Evolutionary conservation across 2,113 vertebrate species (phyloP).

Genomic region (Corythoichthys haematopterus): DNA sequence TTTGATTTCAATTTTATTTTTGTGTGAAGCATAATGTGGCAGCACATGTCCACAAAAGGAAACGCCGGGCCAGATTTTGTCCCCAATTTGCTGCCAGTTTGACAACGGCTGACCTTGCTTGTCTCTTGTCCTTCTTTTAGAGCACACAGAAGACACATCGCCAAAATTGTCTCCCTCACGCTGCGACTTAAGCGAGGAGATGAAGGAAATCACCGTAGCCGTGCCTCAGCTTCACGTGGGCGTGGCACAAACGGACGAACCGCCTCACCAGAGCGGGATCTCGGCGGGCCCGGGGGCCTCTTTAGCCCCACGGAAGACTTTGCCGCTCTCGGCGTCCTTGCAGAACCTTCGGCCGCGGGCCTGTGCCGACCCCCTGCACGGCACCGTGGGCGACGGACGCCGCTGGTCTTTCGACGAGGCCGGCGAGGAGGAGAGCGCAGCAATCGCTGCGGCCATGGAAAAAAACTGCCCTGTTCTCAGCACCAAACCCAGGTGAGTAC

Average conservation of each 20-base stretch:
- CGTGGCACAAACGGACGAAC: constrained; percentile 81
- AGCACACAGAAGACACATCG: constrained; percentile 71
- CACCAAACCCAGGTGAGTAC: constrained; percentile 43
- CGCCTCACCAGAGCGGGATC: constrained; percentile 56
- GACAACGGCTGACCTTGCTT: neutral
- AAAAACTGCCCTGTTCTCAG: constrained; percentile 55
- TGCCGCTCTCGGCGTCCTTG: constrained; percentile 68
- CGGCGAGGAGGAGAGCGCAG: constrained; percentile 73
- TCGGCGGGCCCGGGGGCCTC: constrained; percentile 42
- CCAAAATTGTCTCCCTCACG: constrained; percentile 79
- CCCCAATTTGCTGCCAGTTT: too few species aligned
- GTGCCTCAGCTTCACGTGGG: constrained; percentile 75
- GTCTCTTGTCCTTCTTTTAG: constrained; percentile 39
- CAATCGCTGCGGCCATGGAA: constrained; percentile 73
- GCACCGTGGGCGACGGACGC: constrained; percentile 49
- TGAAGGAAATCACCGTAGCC: constrained; percentile 65
- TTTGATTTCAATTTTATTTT: too few species aligned
- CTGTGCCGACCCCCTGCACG: constrained; percentile 43
- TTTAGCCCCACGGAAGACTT: constrained; percentile 61
- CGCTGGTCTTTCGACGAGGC: constrained; percentile 74
- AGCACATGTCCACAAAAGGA: too few species aligned
- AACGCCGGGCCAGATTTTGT: too few species aligned
- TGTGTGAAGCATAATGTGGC: too few species aligned
- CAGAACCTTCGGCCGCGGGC: constrained; percentile 63
- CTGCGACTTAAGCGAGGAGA: constrained; percentile 79